Conservation (phyloP, 2,113 vertebrate genomes). For the Aldabrachelys gigantea region DNA sequence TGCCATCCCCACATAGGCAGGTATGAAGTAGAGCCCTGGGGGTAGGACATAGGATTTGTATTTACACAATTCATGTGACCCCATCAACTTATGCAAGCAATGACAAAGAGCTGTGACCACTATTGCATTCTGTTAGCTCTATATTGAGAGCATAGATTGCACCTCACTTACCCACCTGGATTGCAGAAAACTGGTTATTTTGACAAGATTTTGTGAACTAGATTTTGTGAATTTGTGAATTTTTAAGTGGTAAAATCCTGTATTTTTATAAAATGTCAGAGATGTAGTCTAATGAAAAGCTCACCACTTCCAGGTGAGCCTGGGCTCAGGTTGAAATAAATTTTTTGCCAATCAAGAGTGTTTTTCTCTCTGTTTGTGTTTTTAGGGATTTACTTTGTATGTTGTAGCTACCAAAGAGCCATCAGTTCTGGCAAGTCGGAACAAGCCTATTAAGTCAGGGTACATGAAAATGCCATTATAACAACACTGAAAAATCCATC, state of each 20-base stretch:
- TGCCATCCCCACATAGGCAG: not conserved
- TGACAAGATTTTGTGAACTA: not conserved
- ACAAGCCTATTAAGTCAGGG: not conserved
- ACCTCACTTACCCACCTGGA: slow-evolving; percentile 24
- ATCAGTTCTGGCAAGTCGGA: slow-evolving; percentile 18
- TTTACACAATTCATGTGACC: not conserved
- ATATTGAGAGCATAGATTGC: slow-evolving; percentile 31
- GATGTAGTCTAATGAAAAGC: not conserved
- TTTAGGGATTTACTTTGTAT: slow-evolving; percentile 1
- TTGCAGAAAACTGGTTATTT: not conserved
- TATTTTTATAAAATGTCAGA: not conserved
- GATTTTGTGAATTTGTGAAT: not conserved
- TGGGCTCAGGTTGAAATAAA: not conserved
- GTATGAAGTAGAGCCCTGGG: not conserved
- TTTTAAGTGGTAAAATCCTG: not conserved
- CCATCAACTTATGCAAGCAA: not conserved
- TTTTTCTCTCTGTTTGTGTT: not conserved
- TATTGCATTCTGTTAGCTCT: slow-evolving; percentile 39
- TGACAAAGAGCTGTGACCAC: slow-evolving; percentile 48
- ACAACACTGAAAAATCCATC: not conserved
- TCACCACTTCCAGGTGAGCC: not conserved
- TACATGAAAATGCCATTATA: not conserved
- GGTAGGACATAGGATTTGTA: not conserved
- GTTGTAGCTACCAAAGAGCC: slow-evolving; percentile 10
- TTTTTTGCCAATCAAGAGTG: slow-evolving; percentile 11